phyloP scores from a whole-genome alignment of 2,797 vertebrate genomes.

The Paedocypris micromegethes region DNA sequence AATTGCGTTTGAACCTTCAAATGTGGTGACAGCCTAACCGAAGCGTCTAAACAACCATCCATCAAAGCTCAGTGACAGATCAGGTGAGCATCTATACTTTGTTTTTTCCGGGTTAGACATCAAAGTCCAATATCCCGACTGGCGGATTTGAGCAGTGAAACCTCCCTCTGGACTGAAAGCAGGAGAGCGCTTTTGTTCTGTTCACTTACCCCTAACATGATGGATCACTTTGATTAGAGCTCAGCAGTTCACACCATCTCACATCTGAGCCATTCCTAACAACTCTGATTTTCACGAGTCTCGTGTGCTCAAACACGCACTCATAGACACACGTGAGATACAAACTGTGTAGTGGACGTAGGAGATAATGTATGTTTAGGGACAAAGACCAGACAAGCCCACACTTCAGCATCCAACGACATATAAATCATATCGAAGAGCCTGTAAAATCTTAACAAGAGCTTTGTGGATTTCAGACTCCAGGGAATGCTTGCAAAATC shows the following conservation, averaged over 20 bases:
- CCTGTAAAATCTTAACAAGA: not conserved
- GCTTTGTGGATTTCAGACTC: not conserved
- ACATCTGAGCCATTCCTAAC: slow-evolving; percentile 36
- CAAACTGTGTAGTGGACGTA: slow-evolving; percentile 7
- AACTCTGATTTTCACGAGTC: slow-evolving; percentile 32
- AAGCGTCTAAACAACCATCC: slow-evolving; percentile 3
- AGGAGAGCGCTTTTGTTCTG: slow-evolving; percentile 24
- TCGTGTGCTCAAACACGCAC: not conserved
- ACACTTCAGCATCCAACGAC: slow-evolving; percentile 39
- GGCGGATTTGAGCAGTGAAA: slow-evolving; percentile 13
- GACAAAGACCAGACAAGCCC: slow-evolving; percentile 23
- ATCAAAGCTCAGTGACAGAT: not conserved
- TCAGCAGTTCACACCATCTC: slow-evolving; percentile 35
- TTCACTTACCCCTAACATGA: slow-evolving; percentile 35
- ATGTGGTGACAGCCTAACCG: not conserved
- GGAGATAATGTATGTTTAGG: slow-evolving; percentile 39
- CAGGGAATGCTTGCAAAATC: not conserved
- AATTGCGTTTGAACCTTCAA: not conserved
- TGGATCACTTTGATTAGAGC: slow-evolving; percentile 43
- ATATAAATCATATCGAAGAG: slow-evolving; percentile 41
- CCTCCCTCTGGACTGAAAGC: slow-evolving; percentile 17
- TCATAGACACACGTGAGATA: slow-evolving; percentile 5
- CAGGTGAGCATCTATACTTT: not conserved
- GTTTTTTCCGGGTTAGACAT: slow-evolving; percentile 16
- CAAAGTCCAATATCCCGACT: slow-evolving; percentile 27